Evolutionary conservation across 1,140 invertebrate species (phyloP), one percentile per base, ranked within the genome.

Genomic region (Pemphigus obesinymphae): DNA sequence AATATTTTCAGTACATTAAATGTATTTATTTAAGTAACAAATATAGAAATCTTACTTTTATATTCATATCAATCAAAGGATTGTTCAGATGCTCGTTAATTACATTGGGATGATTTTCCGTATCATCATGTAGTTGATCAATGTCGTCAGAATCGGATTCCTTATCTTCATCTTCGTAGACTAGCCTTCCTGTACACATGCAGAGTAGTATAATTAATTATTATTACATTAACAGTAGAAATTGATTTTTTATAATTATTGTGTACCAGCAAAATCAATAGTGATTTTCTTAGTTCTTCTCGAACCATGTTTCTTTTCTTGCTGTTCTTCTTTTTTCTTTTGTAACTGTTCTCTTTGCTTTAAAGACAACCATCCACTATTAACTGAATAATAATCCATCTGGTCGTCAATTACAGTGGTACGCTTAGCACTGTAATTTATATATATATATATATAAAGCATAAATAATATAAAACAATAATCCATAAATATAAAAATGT

Each of bases 401-500:
- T 98, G 95, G 87, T 98, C 97, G 87, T 99, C 97, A 83, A 97
- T 97, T 3, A 99, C 95, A 85, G 91, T 92, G 0, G 96, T 98
- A 83, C 95, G 89, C 82, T 91, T 90, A 84, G 94, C 92, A 88
- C 95, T 95, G 85, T 70, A 85, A 26, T 43, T 26, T 40, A 68
- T 43, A 68, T 31, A 10, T 13, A 68, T n/a, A 23, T 68, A 61
- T 15, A 13, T n/a, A n/a, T n/a, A n/a, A n/a, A n/a, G n/a, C n/a
- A n/a, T n/a, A n/a, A n/a, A n/a, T n/a, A n/a, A 82, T 83, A 70
- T 85, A 78, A 45, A 83, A 78, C 82, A 84, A 26, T 55, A 55
- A n/a, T n/a, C n/a, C n/a, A n/a, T n/a, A n/a, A n/a, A n/a, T n/a
- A n/a, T n/a, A n/a, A n/a, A n/a, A n/a, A n/a, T n/a, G n/a, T n/a